These are phyloP conservation scores for Chromoteleia sp. DNA, from an alignment of 2,888 invertebrate genomes.

Conservation along the genomic window DNA sequence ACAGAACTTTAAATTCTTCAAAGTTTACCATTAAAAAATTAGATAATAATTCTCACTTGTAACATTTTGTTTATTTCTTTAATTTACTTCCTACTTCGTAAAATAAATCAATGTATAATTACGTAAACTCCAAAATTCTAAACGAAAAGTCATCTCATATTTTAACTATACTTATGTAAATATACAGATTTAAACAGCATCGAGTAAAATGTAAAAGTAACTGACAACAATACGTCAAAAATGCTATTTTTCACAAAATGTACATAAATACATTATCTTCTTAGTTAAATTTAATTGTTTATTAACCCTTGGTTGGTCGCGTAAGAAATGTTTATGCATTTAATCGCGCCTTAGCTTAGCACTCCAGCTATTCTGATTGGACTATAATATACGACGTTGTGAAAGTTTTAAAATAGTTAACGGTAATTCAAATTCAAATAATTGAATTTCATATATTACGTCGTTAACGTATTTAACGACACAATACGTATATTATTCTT, in stretches of 20 bases:
- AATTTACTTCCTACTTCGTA: not conserved
- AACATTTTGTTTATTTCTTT: not conserved
- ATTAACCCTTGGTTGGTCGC: too few species aligned
- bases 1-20: not conserved
- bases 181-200: conserved; percentile 1
- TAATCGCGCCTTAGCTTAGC: too few species aligned
- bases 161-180: conserved; percentile 20
- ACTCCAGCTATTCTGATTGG: too few species aligned
- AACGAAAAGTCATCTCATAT: conserved; percentile 39
- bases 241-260: not conserved
- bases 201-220: not conserved
- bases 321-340: too few species aligned
- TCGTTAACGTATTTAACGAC: too few species aligned
- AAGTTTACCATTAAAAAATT: conserved; percentile 2
- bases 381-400: too few species aligned
- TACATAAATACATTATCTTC: conserved; percentile 17
- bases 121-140: conserved; percentile 40
- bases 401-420: too few species aligned
- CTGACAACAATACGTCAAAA: conserved; percentile 10
- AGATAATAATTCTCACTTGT: conserved; percentile 11
- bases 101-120: conserved; percentile 22
- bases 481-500: too few species aligned
- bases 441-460: too few species aligned
- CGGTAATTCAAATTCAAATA: too few species aligned
- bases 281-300: not conserved